Evolutionary conservation across 2,797 vertebrate species (phyloP).

Genomic region (Notolepis coatsorum): DNA sequence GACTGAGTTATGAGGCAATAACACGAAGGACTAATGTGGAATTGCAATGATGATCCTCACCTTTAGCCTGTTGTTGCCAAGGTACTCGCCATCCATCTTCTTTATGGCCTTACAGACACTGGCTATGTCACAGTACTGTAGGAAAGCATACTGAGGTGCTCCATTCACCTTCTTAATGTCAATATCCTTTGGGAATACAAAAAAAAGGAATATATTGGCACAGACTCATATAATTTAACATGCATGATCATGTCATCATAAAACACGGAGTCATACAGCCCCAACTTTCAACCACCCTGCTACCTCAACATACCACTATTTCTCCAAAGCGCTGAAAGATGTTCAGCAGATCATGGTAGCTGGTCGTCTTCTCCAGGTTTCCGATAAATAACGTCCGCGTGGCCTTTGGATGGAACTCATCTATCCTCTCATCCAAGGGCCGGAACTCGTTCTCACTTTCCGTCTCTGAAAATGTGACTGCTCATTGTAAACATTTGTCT

Average conservation of each 20-base stretch:
- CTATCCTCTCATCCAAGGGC: slow-evolving; percentile 97
- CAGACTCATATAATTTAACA: background rate
- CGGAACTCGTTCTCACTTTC: slow-evolving; percentile 99
- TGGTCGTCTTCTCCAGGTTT: slow-evolving; percentile 98
- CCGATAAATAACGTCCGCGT: slow-evolving; percentile 98
- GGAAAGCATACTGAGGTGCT: slow-evolving; percentile 89
- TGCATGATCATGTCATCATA: background rate
- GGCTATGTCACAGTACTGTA: slow-evolving; percentile 97
- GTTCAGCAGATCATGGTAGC: slow-evolving; percentile 95
- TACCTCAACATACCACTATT: slow-evolving; percentile 89
- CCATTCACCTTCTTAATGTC: slow-evolving; percentile 98
- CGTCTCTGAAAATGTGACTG: slow-evolving; percentile 84
- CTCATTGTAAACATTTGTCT: slow-evolving; percentile 10
- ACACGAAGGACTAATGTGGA: slow-evolving; percentile 18
- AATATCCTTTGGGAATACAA: slow-evolving; percentile 86
- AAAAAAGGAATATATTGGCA: slow-evolving; percentile 6
- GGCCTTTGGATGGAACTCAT: slow-evolving; percentile 98
- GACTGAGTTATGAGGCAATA: background rate
- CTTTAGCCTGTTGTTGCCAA: slow-evolving; percentile 85
- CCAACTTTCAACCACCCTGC: background rate
- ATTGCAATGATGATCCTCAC: slow-evolving; percentile 53
- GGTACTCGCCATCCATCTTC: slow-evolving; percentile 96
- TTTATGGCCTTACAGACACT: slow-evolving; percentile 99
- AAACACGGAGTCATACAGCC: background rate
- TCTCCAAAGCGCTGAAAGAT: slow-evolving; percentile 98